Conservation (phyloP, 2,888 invertebrate species). For the Lamellibrachia satsuma region DNA sequence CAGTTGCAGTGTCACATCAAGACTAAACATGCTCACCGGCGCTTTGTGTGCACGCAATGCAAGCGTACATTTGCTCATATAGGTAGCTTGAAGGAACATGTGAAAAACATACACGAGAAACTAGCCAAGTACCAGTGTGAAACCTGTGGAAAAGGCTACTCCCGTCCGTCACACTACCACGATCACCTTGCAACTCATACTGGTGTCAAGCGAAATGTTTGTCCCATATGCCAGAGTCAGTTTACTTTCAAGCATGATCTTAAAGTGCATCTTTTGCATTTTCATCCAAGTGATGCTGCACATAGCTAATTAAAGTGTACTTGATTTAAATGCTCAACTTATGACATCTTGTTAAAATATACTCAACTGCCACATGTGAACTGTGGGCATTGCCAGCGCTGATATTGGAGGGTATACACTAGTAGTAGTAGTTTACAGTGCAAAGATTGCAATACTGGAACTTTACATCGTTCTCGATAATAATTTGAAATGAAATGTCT, state of each 20-base stretch:
- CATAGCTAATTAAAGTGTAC: not conserved
- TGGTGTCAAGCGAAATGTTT: not conserved
- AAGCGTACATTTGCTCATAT: not conserved
- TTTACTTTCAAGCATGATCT: not conserved
- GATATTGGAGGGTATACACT: not conserved
- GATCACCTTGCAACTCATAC: not conserved
- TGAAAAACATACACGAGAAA: not conserved
- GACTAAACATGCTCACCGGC: not conserved
- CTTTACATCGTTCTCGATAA: no score
- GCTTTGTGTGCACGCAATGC: not conserved
- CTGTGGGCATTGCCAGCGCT: not conserved
- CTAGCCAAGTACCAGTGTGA: not conserved
- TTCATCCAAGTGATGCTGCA: not conserved
- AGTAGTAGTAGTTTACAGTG: no score
- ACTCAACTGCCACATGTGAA: not conserved
- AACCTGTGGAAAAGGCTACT: not conserved
- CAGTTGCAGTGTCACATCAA: not conserved
- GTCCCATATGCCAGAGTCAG: not conserved
- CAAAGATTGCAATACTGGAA: no score
- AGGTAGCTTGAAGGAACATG: not conserved
- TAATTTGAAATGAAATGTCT: no score
- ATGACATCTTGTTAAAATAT: no score
- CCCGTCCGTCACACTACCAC: not conserved
- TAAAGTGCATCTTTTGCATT: not conserved
- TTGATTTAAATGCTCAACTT: not conserved